Base-by-base conservation (phyloP, 2,113 vertebrate species). In the Spheniscus mendiculus region DNA sequence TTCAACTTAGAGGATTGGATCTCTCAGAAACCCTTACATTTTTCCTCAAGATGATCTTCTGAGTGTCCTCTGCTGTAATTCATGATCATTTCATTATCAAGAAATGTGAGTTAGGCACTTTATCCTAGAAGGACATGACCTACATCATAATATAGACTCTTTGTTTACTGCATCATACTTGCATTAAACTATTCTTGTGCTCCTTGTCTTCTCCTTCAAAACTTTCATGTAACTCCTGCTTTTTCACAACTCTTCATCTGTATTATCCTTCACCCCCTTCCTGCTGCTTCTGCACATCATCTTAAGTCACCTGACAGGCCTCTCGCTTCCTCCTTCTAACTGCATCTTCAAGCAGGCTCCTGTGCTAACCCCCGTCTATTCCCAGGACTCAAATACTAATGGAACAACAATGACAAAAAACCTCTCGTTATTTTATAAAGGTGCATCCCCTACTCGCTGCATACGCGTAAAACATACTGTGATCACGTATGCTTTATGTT, bases 11-110 rank as follows among this genome's bases (percentile, higher is more conserved):
- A 93, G n/a, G 45, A 88, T 0, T 89, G 63, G 23, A 79, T 79
- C 69, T 66, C 94, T 87, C 83, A 63, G 47, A 95, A 95, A 89
- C 69, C 32, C 65, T 87, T 91, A 84, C 5, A 63, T 89, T 89
- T 84, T 93, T 58, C 52, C 72, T 96, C 80, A 81, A 90, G 61
- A 92, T 91, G 77, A 95, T 91, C 55, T 78, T 89, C 52, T 76
- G 81, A 96, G 92, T 81, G 86, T 93, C 83, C 80, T 97, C 56
- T 87, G 70, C 47, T 91, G 52, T 47, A 94, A 93, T 96, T 96
- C 90, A 95, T 94, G 89, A 89, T 94, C 76, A 90, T 90, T 97
- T 97, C 88, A 95, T 95, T 96, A 97, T 63, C 79, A 79, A 58
- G 76, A 89, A 96, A 92, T 72, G 92, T 45, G 76, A 95, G 85